These are phyloP conservation scores for Mizuhopecten yessoensis DNA, from an alignment of 1,140 invertebrate species.

Conservation along the genomic window DNA sequence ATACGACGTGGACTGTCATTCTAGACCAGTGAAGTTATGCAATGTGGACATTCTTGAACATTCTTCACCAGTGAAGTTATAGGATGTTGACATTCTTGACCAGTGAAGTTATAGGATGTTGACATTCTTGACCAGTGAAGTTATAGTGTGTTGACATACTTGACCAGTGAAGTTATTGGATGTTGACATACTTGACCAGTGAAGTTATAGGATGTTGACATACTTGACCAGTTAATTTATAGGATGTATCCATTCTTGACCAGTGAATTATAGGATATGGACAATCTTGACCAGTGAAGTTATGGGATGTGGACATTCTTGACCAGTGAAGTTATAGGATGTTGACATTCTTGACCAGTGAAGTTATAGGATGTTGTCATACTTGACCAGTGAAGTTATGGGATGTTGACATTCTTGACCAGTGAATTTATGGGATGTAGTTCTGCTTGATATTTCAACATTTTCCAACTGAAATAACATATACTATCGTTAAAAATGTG, in stretches of 20 bases:
- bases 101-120: not conserved
- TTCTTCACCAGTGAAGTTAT: not conserved
- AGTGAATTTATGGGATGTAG: no score
- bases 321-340: not conserved
- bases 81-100: not conserved
- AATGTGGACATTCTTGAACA: not conserved
- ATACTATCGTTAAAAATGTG: no score
- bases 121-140: not conserved
- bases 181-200: not conserved
- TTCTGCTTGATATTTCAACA: no score
- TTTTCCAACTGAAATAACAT: no score
- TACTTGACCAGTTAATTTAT: not conserved
- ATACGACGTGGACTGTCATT: not conserved
- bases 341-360: not conserved
- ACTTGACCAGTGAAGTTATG: no score
- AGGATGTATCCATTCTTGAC: not conserved
- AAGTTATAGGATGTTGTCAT: not conserved
- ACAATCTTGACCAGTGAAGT: not conserved
- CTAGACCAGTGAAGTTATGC: not conserved
- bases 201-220: not conserved
- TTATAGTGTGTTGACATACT: not conserved
- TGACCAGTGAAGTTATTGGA: no score
- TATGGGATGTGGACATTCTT: not conserved
- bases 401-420: no score
- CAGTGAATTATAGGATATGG: not conserved